phyloP scores from a whole-genome alignment of 2,888 invertebrate genomes.

The Acrobasis consociella region DNA sequence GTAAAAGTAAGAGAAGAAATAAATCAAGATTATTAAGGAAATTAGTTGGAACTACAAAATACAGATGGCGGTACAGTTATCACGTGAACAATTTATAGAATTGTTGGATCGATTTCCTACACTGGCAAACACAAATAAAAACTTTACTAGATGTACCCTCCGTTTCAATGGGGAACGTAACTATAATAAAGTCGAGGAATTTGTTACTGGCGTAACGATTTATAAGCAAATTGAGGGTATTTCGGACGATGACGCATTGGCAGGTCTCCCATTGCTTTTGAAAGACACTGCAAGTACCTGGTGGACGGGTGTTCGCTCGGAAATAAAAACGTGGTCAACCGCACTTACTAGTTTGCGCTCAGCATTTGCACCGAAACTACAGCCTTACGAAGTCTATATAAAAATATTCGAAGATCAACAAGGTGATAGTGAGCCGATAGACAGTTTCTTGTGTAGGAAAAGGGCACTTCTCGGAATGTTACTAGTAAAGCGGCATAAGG shows the following conservation, averaged over 20 bases:
- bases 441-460: background rate
- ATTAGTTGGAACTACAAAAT: background rate
- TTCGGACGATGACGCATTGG: background rate
- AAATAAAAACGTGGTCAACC: background rate
- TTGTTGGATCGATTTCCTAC: background rate
- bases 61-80: background rate
- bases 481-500: too few species aligned
- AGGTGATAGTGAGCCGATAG: conserved; percentile 14
- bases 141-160: background rate
- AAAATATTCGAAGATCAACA: too few species aligned
- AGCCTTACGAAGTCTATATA: background rate
- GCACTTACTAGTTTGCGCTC: background rate
- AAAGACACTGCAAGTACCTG: background rate
- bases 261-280: background rate
- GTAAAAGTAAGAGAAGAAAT: too few species aligned
- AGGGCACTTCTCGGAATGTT: too few species aligned
- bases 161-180: background rate
- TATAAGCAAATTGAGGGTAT: background rate
- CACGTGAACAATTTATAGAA: background rate
- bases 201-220: background rate
- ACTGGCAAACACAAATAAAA: background rate
- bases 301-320: too few species aligned
- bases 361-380: background rate
- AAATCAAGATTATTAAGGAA: too few species aligned
- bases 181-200: background rate